These are phyloP conservation scores for Potorous gilbertii DNA, from an alignment of 2,797 vertebrate species.

Conservation along the genomic window DNA sequence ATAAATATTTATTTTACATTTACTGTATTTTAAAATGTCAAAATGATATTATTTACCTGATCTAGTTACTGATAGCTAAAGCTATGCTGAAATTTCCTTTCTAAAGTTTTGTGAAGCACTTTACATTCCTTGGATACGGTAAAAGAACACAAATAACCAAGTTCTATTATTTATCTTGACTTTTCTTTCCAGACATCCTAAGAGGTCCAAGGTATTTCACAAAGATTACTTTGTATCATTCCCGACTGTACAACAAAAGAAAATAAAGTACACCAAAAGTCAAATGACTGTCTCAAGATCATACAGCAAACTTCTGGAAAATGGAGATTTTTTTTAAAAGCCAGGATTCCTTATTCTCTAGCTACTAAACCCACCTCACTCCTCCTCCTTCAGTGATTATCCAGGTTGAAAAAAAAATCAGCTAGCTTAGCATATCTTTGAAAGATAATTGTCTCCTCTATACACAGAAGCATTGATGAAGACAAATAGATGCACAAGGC, in stretches of 20 bases:
- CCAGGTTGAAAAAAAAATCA: neutral
- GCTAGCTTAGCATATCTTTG: slow-evolving; percentile 19
- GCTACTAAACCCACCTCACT: neutral
- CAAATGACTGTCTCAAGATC: neutral
- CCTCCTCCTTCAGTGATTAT: no score
- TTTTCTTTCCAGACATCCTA: neutral
- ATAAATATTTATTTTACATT: neutral
- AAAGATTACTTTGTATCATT: neutral
- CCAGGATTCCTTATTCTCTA: neutral
- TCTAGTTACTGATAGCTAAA: neutral
- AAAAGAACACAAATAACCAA: neutral
- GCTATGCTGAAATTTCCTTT: neutral
- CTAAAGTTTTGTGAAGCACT: neutral
- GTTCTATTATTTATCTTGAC: neutral
- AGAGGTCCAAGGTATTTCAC: neutral
- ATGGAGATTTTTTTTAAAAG: neutral
- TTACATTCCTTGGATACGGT: neutral
- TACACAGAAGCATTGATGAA: slow-evolving; percentile 13
- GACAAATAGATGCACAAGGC: slow-evolving; percentile 27
- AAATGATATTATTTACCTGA: neutral
- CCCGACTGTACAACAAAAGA: neutral
- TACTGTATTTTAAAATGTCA: neutral
- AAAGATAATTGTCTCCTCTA: neutral
- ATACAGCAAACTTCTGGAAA: neutral
- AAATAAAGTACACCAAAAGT: neutral